Conservation (phyloP, 2,113 vertebrate genomes). For the Setophaga coronata region DNA sequence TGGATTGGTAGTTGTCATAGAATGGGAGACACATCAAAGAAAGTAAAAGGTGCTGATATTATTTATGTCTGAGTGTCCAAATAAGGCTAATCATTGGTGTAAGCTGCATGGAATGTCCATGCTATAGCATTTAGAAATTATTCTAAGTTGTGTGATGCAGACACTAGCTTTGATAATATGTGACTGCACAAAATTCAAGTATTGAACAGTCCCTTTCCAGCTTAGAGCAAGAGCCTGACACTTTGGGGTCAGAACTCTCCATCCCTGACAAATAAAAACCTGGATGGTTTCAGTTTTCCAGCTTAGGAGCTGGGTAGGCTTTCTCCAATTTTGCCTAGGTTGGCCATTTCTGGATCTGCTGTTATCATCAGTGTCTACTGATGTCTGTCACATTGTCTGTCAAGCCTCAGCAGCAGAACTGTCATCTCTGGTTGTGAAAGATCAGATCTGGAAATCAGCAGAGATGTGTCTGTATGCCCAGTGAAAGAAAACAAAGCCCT, state of each 20-base stretch:
- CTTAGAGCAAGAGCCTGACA: background rate
- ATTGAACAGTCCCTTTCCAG: background rate
- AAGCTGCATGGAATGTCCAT: background rate
- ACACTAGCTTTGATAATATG: background rate
- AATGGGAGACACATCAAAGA: background rate
- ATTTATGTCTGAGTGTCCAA: background rate
- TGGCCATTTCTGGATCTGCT: background rate
- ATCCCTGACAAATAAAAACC: background rate
- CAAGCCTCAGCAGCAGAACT: background rate
- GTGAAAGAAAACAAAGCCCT: background rate
- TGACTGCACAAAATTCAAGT: fast-evolving
- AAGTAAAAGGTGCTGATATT: background rate
- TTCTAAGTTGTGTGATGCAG: background rate
- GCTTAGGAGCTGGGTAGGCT: background rate
- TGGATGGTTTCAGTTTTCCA: background rate
- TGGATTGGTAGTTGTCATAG: background rate
- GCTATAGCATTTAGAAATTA: background rate
- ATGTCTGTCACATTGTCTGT: background rate
- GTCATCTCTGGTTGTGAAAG: background rate
- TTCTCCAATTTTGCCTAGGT: background rate
- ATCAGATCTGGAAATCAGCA: background rate
- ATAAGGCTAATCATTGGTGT: background rate
- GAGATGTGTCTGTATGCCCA: too few relatives aligned
- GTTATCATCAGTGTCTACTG: background rate
- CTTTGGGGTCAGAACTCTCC: background rate